A percentile compares a stretch with the other conserved stretches of the same genome.
phyloP scores from a whole-genome alignment of 2,113 vertebrate species.

The Channa argus region DNA sequence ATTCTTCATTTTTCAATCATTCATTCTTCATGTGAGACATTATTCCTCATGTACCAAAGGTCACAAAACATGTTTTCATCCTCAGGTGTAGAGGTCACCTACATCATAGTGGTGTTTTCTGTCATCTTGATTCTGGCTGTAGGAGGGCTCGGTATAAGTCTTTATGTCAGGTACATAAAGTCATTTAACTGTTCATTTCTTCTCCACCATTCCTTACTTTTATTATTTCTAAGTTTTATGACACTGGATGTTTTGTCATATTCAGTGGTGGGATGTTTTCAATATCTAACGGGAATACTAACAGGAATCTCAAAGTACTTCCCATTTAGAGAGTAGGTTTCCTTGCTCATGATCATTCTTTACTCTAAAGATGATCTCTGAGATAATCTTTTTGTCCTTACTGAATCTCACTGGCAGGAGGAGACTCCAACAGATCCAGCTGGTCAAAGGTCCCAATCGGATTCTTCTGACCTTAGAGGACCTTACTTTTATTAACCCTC shows the following conservation, averaged over 20 bases:
- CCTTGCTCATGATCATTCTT: not conserved
- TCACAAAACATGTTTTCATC: constrained; percentile 24
- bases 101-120: constrained; percentile 80
- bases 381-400: not conserved
- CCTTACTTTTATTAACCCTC: constrained; percentile 90
- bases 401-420: constrained; percentile 75
- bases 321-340: not conserved
- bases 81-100: constrained; percentile 83
- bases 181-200: too few relatives aligned
- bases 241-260: not conserved
- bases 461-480: constrained; percentile 89
- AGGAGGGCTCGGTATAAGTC: constrained; percentile 77
- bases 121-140: constrained; percentile 80
- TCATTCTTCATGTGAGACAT: too few relatives aligned
- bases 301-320: not conserved
- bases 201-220: too few relatives aligned
- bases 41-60: too few relatives aligned
- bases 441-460: constrained; percentile 90
- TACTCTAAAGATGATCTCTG: not conserved
- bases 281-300: not conserved
- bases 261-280: not conserved
- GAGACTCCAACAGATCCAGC: constrained; percentile 88
- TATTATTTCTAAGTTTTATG: too few relatives aligned
- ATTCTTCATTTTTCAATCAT: not conserved
- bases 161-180: constrained; percentile 86